Base-by-base conservation (phyloP, 2,888 invertebrate species). In the Eumacrocentrus americanus region DNA sequence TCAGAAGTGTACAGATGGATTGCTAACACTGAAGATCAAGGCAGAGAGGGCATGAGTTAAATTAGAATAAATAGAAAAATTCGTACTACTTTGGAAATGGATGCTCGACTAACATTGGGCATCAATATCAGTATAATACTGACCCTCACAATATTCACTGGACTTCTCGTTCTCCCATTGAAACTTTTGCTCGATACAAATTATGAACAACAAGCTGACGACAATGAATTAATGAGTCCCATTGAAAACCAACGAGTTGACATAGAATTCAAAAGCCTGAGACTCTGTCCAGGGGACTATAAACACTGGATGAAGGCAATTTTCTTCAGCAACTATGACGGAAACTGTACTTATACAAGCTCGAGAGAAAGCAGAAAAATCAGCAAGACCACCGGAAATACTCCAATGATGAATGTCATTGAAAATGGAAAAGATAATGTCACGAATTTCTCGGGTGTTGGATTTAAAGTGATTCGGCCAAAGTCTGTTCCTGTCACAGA, bases 111-210 rank as follows among this genome's bases (percentile, higher is more conserved):
- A 29, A 9, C 29, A 29, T 9, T 29, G 5, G 29, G 73, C 12
- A 73, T 78, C 23, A 77, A 77, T 61, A 60, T 76, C 38, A 71
- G 76, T 42, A 72, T 78, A 14, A 52, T 77, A 11, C n/a, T 76
- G n/a, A 72, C 70, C 22, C 57, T 77, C 3, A 61, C 70, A 60
- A 75, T 78, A 63, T 78, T 77, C 62, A 70, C 74, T 9, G 72
- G 72, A 42, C 66, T 78, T 2, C 60, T 78, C 2, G 73, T 72
- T 37, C 47, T 76, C 22, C 77, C 78, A 0, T 52, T 76, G 16
- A 72, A 70, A 53, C 57, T 78, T 29, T 55, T 78, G 4, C 62
- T 78, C 37, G 66, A 73, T 44, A 70, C 74, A 6, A 73, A 72
- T 53, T 72, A 73, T 48, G 67, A 70, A 14, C 54, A 58, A 3